Evolutionary conservation across 2,888 invertebrate species (phyloP), one percentile per base, ranked within the genome.

Genomic region (Cetonia aurata): DNA sequence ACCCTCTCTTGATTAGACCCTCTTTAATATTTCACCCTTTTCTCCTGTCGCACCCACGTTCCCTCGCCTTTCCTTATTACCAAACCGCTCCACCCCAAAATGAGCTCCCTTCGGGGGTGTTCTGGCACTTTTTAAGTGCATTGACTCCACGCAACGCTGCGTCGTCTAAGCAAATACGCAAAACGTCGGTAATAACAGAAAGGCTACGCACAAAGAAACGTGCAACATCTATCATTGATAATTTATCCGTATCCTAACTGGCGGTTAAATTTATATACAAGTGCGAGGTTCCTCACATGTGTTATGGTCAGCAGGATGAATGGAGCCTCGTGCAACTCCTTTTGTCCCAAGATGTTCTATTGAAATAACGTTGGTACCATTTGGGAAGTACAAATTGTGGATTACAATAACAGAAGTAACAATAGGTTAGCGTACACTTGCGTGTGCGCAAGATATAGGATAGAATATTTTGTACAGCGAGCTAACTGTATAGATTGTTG

Each of bases 231-330:
- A 73, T 75, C 75, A 74, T 74, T 72, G 74, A 72, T 73, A 74
- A 76, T 75, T 75, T 76, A 76, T 76, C 73, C 71, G 74, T 75
- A 75, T 75, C 73, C 75, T 75, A 75, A 75, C 75, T 72, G 71
- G 74, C 72, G 72, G 75, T 77, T 75, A 77, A 77, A 72, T 74
- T 75, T 75, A 76, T 76, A 74, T 71, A 71, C 74, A 71, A 73
- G 69, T 15, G 19, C 33, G 74, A 74, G 12, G 62, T 31, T 13
- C 13, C 25, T 3, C 4, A 50, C 8, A 25, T 17, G 48, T 33
- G 50, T 33, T 33, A 33, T 37, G 13, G 62, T 55, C 19, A 44
- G 41, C 41, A 2, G 44, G 15, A 31, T n/a, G 19, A n/a, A n/a
- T 12, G 3, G n/a, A 12, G 6, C 33, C 6, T 37, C 59, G 46